These are phyloP conservation scores for Atrina japonica DNA, from an alignment of 2,888 invertebrate species.

Conservation along the genomic window DNA sequence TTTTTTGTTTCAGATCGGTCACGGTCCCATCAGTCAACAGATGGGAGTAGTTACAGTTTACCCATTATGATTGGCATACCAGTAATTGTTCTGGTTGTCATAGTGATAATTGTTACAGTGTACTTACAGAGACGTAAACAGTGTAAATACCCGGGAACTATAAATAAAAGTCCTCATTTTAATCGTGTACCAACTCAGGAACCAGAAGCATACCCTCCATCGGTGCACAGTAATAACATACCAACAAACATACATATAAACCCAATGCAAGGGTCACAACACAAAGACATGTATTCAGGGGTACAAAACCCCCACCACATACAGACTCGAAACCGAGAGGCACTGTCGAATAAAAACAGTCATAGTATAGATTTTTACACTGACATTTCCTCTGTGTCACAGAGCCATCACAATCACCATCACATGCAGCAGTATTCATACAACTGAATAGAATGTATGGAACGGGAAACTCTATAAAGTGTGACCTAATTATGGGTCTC, in stretches of 20 bases:
- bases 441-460: background rate
- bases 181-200: conserved; percentile 64
- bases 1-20: conserved; percentile 15
- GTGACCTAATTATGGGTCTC: too few relatives aligned
- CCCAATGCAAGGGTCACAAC: conserved; percentile 37
- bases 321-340: conserved; percentile 55
- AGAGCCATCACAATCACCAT: conserved; percentile 65
- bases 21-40: conserved; percentile 15
- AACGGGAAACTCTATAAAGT: too few relatives aligned
- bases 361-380: conserved; percentile 72
- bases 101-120: conserved; percentile 50
- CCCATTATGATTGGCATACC: conserved; percentile 76
- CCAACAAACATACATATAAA: conserved; percentile 44
- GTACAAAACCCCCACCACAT: conserved; percentile 24
- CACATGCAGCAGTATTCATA: conserved; percentile 51
- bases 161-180: conserved; percentile 57
- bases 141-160: conserved; percentile 61
- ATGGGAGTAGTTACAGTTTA: conserved; percentile 58
- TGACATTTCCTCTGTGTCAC: conserved; percentile 75
- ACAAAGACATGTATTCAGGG: conserved; percentile 37
- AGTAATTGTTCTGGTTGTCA: conserved; percentile 66
- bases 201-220: conserved; percentile 45
- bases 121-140: conserved; percentile 28
- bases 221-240: conserved; percentile 34
- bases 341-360: conserved; percentile 61